Evolutionary conservation across 2,113 vertebrate species (phyloP).

Genomic region (Chelonoidis abingdonii): DNA sequence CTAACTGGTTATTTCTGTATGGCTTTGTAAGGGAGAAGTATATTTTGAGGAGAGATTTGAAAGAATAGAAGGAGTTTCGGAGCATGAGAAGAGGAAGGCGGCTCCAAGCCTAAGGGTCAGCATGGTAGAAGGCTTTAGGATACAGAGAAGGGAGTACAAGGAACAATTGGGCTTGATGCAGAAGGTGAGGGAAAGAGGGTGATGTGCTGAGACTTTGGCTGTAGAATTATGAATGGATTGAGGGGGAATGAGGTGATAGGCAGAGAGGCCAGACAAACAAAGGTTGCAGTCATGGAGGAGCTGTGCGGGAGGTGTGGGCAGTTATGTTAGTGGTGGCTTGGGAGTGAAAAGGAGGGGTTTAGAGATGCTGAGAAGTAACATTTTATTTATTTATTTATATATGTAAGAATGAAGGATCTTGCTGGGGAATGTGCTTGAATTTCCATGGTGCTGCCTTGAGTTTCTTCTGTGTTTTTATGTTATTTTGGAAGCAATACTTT

Average conservation of each 20-base stretch:
- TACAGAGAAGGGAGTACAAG: neutral
- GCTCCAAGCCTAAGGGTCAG: constrained; percentile 36
- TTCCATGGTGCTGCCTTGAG: neutral
- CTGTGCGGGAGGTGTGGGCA: accelerated
- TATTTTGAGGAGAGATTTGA: neutral
- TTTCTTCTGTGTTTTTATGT: neutral
- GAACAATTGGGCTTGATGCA: constrained; percentile 17
- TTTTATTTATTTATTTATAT: accelerated
- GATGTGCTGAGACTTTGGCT: neutral
- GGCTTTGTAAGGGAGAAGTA: neutral
- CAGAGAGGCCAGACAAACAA: neutral
- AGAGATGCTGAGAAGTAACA: neutral
- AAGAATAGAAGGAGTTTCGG: neutral
- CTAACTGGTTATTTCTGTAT: neutral
- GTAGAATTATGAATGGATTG: neutral
- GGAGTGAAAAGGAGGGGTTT: accelerated
- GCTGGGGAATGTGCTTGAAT: neutral
- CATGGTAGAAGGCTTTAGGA: neutral
- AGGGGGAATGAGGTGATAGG: neutral
- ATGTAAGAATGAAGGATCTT: neutral
- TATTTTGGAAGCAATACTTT: accelerated
- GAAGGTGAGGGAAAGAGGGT: constrained; percentile 18
- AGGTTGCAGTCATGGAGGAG: neutral
- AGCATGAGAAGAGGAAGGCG: neutral
- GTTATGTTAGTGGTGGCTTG: accelerated